phyloP scores from a whole-genome alignment of 2,113 vertebrate genomes.

The Atlantisia rogersi region DNA sequence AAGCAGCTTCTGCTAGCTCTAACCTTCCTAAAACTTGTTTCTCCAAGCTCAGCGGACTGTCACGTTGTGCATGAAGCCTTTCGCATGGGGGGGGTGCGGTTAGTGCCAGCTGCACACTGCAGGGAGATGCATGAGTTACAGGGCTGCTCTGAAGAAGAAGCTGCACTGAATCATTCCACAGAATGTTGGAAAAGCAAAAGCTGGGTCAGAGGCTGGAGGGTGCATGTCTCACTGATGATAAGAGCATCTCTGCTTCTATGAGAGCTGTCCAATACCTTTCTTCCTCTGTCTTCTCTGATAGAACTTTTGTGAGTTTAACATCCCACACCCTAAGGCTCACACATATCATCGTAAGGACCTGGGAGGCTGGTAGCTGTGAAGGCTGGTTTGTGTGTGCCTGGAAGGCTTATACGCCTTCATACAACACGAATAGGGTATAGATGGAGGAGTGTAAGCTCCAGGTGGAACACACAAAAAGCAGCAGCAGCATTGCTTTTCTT shows the following conservation, averaged over 20 bases:
- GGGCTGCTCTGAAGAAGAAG: background rate
- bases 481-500: background rate
- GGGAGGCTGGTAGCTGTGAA: background rate
- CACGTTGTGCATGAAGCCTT: conserved; percentile 68
- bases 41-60: background rate
- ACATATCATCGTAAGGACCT: background rate
- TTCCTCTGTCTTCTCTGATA: conserved; percentile 25
- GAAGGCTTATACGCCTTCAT: background rate
- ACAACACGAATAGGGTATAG: background rate
- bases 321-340: background rate
- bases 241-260: background rate
- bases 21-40: background rate
- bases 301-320: background rate
- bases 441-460: background rate
- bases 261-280: background rate
- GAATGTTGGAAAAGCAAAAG: background rate
- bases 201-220: background rate
- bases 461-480: background rate
- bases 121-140: conserved; percentile 61
- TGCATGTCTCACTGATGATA: background rate
- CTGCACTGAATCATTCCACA: background rate
- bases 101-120: background rate
- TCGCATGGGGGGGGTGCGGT: background rate
- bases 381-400: background rate
- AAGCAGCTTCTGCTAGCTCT: conserved; percentile 47